A percentile compares a stretch with the other conserved stretches of the same genome.
These are phyloP conservation scores for Sparus aurata DNA, from an alignment of 2,797 vertebrate species.

Conservation along the genomic window DNA sequence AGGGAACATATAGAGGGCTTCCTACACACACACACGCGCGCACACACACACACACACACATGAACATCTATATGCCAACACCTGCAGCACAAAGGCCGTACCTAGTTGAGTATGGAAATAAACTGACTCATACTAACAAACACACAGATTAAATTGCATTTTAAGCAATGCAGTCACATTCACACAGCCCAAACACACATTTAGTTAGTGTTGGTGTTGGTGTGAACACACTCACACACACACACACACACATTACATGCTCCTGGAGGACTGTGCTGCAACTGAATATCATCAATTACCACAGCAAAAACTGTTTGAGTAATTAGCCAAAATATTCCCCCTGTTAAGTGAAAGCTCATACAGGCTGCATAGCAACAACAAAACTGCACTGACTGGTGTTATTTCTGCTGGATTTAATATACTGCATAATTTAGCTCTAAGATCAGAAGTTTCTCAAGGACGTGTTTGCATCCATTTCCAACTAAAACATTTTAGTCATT, in stretches of 20 bases:
- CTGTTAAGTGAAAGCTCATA: slow-evolving; percentile 22
- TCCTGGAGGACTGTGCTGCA: slow-evolving; percentile 23
- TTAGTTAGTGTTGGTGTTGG: not conserved
- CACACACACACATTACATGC: not conserved
- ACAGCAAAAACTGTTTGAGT: slow-evolving; percentile 24
- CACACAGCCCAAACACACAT: slow-evolving; percentile 5
- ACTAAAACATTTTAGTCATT: slow-evolving; percentile 13
- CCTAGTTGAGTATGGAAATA: slow-evolving; percentile 11
- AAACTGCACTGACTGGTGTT: slow-evolving; percentile 9
- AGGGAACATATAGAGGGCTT: slow-evolving; percentile 57
- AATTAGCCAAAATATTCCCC: slow-evolving; percentile 31
- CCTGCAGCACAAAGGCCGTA: slow-evolving; percentile 44
- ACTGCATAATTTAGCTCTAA: slow-evolving; percentile 19
- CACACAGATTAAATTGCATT: slow-evolving; percentile 37
- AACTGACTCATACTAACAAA: slow-evolving; percentile 8
- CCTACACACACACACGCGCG: slow-evolving; percentile 25
- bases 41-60: slow-evolving; percentile 16
- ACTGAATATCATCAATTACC: slow-evolving; percentile 31
- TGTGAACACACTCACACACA: slow-evolving; percentile 2
- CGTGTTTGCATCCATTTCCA: not conserved
- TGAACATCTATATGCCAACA: slow-evolving; percentile 47
- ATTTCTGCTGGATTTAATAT: slow-evolving; percentile 31
- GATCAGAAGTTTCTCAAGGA: slow-evolving; percentile 17
- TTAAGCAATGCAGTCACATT: slow-evolving; percentile 32
- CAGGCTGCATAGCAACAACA: slow-evolving; percentile 7